Evolutionary conservation across 1,140 invertebrate species (phyloP).

Genomic region (Contarinia nasturtii): DNA sequence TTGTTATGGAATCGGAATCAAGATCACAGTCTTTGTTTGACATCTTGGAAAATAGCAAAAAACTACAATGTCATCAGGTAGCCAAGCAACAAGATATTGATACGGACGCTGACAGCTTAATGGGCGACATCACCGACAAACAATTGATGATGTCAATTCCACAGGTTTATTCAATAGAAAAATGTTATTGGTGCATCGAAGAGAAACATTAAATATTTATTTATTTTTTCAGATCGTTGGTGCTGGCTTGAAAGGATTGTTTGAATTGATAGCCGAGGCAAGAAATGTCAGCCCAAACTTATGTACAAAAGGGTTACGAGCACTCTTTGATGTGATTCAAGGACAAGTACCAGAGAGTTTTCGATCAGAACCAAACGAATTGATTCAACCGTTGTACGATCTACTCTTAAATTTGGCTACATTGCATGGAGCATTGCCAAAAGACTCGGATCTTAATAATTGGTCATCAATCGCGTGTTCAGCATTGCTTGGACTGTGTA

Average conservation of each 20-base stretch:
- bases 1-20: slow-evolving; percentile 20
- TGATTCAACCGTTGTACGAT: slow-evolving; percentile 62
- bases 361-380: slow-evolving; percentile 43
- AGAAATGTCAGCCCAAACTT: slow-evolving; percentile 57
- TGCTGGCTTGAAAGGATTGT: slow-evolving; percentile 74
- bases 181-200: neutral
- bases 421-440: slow-evolving; percentile 31
- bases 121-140: slow-evolving; percentile 16
- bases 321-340: slow-evolving; percentile 79
- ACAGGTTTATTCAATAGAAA: neutral
- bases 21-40: slow-evolving; percentile 19
- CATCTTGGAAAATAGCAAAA: slow-evolving; percentile 5
- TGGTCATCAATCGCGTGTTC: slow-evolving; percentile 76
- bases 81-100: slow-evolving; percentile 1
- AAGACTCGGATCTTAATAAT: slow-evolving; percentile 37
- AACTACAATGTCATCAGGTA: slow-evolving; percentile 14
- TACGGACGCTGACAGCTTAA: slow-evolving; percentile 2
- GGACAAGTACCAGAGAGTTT: slow-evolving; percentile 31
- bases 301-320: slow-evolving; percentile 69
- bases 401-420: slow-evolving; percentile 60
- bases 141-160: slow-evolving; percentile 17
- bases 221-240: slow-evolving; percentile 53
- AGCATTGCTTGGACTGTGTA: slow-evolving; percentile 72
- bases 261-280: slow-evolving; percentile 79
- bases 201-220: neutral